Base-by-base conservation (phyloP, 2,888 invertebrate genomes). In the Cephus nigrinus region DNA sequence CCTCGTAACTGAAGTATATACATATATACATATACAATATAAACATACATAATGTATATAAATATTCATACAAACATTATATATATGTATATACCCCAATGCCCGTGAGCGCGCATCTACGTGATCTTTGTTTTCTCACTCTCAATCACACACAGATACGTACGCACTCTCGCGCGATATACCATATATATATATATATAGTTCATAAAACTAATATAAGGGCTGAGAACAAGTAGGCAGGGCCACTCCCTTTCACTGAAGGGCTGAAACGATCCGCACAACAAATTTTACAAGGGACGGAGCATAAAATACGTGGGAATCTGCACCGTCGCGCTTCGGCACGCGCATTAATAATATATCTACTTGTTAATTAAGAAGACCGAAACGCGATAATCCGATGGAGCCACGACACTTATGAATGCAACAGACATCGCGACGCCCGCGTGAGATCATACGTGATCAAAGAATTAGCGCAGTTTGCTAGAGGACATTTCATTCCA, bases 171-270 rank as follows among this genome's bases (percentile, higher is more conserved):
- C 15, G 23, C 55, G 23, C 55, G 55, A 23, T 55, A 55, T 55
- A 55, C 55, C 55, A 34, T 81, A 84, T 84, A 82, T 83, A 82
- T 80, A 83, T 79, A 80, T 82, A 80, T 85, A 83, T 85, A 84
- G 81, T 88, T 86, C 87, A 89, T 89, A 88, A 88, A 89, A 88
- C 84, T 86, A 87, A 87, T 87, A 84, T 88, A 85, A 84, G 87
- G 55, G 85, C 88, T 82, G 81, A 89, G 87, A 90, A 89, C 87
- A 88, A 88, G 85, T 89, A 88, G 88, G 87, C 86, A 88, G 88
- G 86, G 85, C 83, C 85, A 85, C 80, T 82, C 82, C 82, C 84
- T 85, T 85, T 80, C 80, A 36, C 75, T 75, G 69, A 78, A 80
- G 78, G 73, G 71, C 76, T 79, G 77, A 71, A 71, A 71, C 71